Evolutionary conservation across 2,888 invertebrate species (phyloP).

Genomic region (Ormyrus thymus): DNA sequence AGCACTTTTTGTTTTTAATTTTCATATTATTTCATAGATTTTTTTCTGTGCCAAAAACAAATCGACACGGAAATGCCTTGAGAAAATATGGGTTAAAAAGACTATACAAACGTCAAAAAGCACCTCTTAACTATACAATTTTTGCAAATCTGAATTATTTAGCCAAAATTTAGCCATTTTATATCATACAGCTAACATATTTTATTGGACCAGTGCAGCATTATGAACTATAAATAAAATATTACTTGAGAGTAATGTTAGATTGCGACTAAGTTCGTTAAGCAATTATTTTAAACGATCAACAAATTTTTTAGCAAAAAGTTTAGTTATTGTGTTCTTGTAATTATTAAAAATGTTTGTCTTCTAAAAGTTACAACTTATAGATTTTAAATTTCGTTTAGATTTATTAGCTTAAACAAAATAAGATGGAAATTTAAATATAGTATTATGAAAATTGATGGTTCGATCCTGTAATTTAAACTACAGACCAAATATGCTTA

Average conservation of each 20-base stretch:
- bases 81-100: too few relatives aligned
- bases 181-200: background rate
- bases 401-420: too few relatives aligned
- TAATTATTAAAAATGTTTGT: background rate
- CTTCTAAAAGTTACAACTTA: background rate
- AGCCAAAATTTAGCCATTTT: too few relatives aligned
- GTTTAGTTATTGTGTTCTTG: background rate
- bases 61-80: too few relatives aligned
- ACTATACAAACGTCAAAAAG: too few relatives aligned
- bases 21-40: too few relatives aligned
- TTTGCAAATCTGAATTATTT: background rate
- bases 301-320: background rate
- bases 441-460: too few relatives aligned
- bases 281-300: background rate
- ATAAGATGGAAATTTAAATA: background rate
- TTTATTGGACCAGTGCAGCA: slow-evolving; percentile 16
- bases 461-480: too few relatives aligned
- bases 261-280: background rate
- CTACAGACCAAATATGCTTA: background rate
- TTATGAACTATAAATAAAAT: background rate
- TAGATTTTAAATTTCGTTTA: too few relatives aligned
- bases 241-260: too few relatives aligned
- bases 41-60: too few relatives aligned
- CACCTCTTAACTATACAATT: background rate
- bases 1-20: too few relatives aligned